Percentiles rank a stretch among this genome's conserved stretches.
Conservation (phyloP, 1,140 invertebrate species). For the Danaus melanippus region DNA sequence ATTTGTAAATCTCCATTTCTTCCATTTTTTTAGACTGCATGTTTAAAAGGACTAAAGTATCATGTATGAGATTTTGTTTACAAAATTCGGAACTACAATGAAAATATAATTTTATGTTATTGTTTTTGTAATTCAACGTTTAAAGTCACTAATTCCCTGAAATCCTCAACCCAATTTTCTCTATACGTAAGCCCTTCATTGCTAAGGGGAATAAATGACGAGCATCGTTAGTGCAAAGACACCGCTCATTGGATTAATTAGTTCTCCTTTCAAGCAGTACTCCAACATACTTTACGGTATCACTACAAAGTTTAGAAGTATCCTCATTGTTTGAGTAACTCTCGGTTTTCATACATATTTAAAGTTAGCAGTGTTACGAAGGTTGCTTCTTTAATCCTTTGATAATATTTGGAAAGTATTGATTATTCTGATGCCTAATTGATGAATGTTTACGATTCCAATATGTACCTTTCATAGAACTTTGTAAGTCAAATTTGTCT, state of each 20-base stretch:
- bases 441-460: conserved; percentile 16
- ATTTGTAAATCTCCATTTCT: too few relatives aligned
- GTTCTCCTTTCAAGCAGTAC: conserved; percentile 31
- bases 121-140: too few relatives aligned
- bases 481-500: conserved; percentile 39
- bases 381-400: conserved; percentile 45
- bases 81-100: too few relatives aligned
- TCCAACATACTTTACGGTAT: conserved; percentile 41
- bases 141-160: not conserved
- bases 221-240: conserved; percentile 56
- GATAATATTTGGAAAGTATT: conserved; percentile 48
- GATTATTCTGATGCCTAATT: conserved; percentile 28
- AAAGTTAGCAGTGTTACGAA: conserved; percentile 34
- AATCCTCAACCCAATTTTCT: conserved; percentile 40
- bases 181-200: conserved; percentile 16
- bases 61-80: too few relatives aligned
- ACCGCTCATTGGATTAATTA: conserved; percentile 63
- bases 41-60: too few relatives aligned
- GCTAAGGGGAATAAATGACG: conserved; percentile 48
- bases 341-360: conserved; percentile 49
- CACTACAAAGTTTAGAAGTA: conserved; percentile 32
- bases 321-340: conserved; percentile 42
- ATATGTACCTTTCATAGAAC: conserved; percentile 17
- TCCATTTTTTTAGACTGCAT: too few relatives aligned
- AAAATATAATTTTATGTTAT: too few relatives aligned